Evolutionary conservation across 2,797 vertebrate genomes (phyloP).

Genomic region (Liparis tanakae): DNA sequence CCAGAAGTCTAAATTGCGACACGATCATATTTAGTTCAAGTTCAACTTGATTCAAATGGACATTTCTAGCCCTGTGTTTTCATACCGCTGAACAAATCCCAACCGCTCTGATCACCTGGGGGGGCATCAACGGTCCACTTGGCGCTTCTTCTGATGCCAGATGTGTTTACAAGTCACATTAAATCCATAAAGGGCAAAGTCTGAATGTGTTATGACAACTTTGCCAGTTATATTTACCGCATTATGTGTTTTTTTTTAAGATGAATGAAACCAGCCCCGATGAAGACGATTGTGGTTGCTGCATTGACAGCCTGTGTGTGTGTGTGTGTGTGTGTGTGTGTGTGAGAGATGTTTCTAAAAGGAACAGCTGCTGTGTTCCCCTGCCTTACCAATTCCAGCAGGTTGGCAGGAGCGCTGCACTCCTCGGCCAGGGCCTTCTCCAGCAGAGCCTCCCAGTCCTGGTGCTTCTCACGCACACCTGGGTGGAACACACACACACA

Average conservation of each 20-base stretch:
- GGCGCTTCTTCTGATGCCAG: not conserved
- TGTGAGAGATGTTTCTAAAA: constrained; percentile 32
- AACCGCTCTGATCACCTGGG: constrained; percentile 27
- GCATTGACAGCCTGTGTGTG: constrained; percentile 12
- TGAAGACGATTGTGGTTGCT: constrained; percentile 14
- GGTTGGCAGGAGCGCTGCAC: constrained; percentile 89
- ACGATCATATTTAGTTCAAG: too few relatives aligned
- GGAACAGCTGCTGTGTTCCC: constrained; percentile 42
- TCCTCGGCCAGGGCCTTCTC: constrained; percentile 88
- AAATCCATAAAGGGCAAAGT: not conserved
- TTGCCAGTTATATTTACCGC: not conserved
- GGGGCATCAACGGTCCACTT: constrained; percentile 25
- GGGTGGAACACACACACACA: constrained; percentile 53
- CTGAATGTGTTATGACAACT: constrained; percentile 9
- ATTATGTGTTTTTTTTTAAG: not conserved
- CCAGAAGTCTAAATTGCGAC: too few relatives aligned
- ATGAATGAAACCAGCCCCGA: constrained; percentile 18
- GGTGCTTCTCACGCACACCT: constrained; percentile 94
- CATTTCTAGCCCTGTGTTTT: too few relatives aligned
- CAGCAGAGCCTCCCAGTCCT: constrained; percentile 90
- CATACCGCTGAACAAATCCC: not conserved
- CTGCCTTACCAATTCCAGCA: constrained; percentile 92
- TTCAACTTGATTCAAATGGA: not conserved
- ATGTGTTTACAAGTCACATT: not conserved
- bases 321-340: not conserved